phyloP scores from a whole-genome alignment of 1,140 invertebrate genomes.

The Drosophila prosaltans region DNA sequence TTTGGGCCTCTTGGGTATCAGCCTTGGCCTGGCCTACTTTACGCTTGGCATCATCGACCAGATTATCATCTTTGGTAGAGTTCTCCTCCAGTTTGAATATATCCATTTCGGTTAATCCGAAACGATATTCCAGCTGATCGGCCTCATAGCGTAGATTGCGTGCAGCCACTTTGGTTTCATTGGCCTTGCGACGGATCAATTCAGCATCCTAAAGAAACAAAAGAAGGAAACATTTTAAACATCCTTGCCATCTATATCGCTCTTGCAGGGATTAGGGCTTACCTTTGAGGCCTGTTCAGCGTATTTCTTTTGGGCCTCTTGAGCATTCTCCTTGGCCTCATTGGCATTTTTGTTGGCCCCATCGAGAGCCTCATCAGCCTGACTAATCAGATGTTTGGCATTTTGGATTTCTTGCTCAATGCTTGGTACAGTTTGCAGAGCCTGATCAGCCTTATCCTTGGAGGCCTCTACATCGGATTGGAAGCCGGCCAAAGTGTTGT shows the following conservation, averaged over 20 bases:
- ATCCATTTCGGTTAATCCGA: slow-evolving; percentile 88
- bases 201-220: slow-evolving; percentile 86
- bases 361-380: slow-evolving; percentile 87
- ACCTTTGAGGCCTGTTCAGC: slow-evolving; percentile 90
- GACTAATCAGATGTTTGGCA: slow-evolving; percentile 85
- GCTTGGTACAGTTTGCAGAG: slow-evolving; percentile 89
- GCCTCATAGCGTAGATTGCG: slow-evolving; percentile 90
- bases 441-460: slow-evolving; percentile 88
- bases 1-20: slow-evolving; percentile 89
- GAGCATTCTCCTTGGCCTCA: slow-evolving; percentile 89
- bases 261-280: slow-evolving; percentile 37
- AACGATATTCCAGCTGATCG: slow-evolving; percentile 87
- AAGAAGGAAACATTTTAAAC: not conserved
- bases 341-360: slow-evolving; percentile 91
- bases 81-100: slow-evolving; percentile 89
- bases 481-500: slow-evolving; percentile 91
- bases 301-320: slow-evolving; percentile 89
- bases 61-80: slow-evolving; percentile 88
- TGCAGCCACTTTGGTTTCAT: slow-evolving; percentile 90
- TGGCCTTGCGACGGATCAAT: slow-evolving; percentile 89
- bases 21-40: slow-evolving; percentile 94
- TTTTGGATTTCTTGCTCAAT: slow-evolving; percentile 87
- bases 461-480: slow-evolving; percentile 94
- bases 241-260: not conserved
- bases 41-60: slow-evolving; percentile 89